phyloP scores from a whole-genome alignment of 1,140 invertebrate species.

The Chlorops oryzae region DNA sequence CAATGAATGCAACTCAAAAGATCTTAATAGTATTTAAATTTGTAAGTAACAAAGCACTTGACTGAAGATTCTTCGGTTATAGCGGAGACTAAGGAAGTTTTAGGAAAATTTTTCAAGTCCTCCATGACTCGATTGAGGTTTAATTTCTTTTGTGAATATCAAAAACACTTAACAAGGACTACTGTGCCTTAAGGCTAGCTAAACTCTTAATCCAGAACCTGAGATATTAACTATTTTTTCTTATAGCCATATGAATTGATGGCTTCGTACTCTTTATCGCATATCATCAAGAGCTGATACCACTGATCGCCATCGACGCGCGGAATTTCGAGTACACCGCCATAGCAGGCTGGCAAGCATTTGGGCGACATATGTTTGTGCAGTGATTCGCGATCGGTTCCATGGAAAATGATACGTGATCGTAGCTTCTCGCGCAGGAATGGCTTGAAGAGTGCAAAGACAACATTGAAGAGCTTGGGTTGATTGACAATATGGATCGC shows the following conservation, averaged over 20 bases:
- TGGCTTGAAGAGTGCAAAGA: slow-evolving; percentile 81
- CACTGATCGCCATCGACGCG: slow-evolving; percentile 63
- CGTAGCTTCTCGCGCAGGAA: slow-evolving; percentile 73
- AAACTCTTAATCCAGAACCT: not conserved
- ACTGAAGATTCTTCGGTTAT: too few relatives aligned
- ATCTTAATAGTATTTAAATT: too few relatives aligned
- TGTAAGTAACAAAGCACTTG: too few relatives aligned
- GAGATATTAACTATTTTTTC: slow-evolving; percentile 47
- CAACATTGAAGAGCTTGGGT: slow-evolving; percentile 79
- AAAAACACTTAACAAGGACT: too few relatives aligned
- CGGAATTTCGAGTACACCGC: slow-evolving; percentile 64
- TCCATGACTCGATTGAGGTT: too few relatives aligned
- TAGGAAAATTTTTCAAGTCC: too few relatives aligned
- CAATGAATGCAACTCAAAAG: too few relatives aligned
- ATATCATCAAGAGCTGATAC: slow-evolving; percentile 62
- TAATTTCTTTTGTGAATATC: too few relatives aligned
- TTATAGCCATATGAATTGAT: slow-evolving; percentile 72
- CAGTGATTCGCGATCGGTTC: slow-evolving; percentile 71
- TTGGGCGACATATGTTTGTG: slow-evolving; percentile 74
- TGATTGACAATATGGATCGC: slow-evolving; percentile 83
- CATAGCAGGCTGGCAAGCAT: slow-evolving; percentile 70
- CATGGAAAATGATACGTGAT: slow-evolving; percentile 74
- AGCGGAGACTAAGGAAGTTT: too few relatives aligned
- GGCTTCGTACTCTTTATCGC: slow-evolving; percentile 67
- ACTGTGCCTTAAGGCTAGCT: too few relatives aligned